Conservation (phyloP, 2,888 invertebrate species). For the Formica aserva region DNA sequence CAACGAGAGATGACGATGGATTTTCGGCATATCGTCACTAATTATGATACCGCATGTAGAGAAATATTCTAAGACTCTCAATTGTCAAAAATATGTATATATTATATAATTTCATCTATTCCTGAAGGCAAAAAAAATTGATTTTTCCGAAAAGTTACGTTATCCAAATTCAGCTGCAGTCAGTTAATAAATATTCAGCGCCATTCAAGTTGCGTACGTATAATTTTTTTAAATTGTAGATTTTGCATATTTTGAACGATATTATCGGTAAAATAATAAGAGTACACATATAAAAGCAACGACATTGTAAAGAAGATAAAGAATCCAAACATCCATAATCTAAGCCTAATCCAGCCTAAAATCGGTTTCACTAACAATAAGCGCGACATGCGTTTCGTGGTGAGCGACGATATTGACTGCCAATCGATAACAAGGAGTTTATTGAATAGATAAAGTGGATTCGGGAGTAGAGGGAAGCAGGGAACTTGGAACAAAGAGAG, state of each 20-base stretch:
- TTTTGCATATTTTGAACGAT: neutral
- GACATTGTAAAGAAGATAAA: neutral
- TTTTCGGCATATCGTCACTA: conserved; percentile 36
- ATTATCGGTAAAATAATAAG: neutral
- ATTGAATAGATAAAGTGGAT: conserved; percentile 50
- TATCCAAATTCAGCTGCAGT: neutral
- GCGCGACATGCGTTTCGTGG: neutral
- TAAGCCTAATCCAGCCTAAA: conserved; percentile 27
- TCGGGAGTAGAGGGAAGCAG: neutral
- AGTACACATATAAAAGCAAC: neutral
- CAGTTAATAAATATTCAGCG: neutral
- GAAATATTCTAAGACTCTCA: neutral
- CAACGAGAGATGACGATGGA: conserved; percentile 28
- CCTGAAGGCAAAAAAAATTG: neutral
- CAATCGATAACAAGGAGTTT: conserved; percentile 49
- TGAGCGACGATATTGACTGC: conserved; percentile 32
- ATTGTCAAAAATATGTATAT: neutral
- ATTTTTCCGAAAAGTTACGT: neutral
- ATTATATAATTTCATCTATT: neutral
- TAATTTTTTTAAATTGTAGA: neutral
- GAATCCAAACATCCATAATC: conserved; percentile 7
- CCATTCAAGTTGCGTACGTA: neutral
- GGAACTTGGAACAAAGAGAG: neutral
- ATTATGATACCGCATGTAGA: neutral
- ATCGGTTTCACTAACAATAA: conserved; percentile 5